Conservation (phyloP, 2,797 vertebrate genomes). For the Galaxias olidus region DNA sequence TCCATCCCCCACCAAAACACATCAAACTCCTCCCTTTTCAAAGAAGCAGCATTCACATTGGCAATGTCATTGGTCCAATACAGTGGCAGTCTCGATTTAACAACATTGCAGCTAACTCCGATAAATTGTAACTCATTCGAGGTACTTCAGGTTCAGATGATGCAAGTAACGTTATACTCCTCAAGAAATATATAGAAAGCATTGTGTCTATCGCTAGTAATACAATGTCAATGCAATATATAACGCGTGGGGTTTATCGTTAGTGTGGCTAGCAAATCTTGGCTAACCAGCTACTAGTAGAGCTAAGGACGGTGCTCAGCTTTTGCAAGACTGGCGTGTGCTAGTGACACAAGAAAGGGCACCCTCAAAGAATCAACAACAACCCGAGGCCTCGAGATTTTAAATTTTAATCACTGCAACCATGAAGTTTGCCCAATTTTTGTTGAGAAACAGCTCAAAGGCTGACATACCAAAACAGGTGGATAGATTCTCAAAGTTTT, state of each 20-base stretch:
- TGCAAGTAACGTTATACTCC: too few relatives aligned
- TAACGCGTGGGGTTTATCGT: too few relatives aligned
- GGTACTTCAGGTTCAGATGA: too few relatives aligned
- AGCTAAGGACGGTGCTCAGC: constrained; percentile 2
- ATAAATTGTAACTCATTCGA: too few relatives aligned
- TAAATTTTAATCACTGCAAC: constrained; percentile 25
- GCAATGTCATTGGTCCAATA: constrained; percentile 46
- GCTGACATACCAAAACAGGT: constrained; percentile 82
- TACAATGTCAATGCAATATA: too few relatives aligned
- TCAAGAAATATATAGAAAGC: too few relatives aligned
- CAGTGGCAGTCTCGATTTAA: constrained; percentile 21
- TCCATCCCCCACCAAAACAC: background rate
- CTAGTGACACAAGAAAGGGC: constrained; percentile 32
- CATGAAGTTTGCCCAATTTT: constrained; percentile 81
- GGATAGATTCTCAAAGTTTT: constrained; percentile 91
- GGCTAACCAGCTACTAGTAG: background rate
- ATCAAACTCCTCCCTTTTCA: constrained; percentile 6
- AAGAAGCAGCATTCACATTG: constrained; percentile 21
- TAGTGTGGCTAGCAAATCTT: constrained; percentile 7
- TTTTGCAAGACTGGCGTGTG: constrained; percentile 31
- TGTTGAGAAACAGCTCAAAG: constrained; percentile 72
- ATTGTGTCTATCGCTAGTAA: too few relatives aligned
- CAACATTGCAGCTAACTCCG: constrained; percentile 6
- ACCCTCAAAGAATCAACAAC: constrained; percentile 19
- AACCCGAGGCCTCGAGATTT: background rate